Evolutionary conservation across 1,140 invertebrate genomes (phyloP).

Genomic region (Cotesia typhae): DNA sequence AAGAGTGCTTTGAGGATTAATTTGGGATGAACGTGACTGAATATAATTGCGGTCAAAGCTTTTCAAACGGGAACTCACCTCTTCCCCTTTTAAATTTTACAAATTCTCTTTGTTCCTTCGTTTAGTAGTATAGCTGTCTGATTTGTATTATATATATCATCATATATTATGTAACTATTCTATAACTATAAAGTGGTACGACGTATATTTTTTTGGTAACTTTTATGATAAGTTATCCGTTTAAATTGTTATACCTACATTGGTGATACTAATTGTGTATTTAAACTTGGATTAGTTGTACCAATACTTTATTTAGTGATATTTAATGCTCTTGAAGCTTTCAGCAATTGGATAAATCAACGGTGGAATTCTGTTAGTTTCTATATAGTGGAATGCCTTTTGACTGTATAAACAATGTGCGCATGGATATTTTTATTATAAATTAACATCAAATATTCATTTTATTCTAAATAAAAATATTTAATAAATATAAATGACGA

Average conservation of each 20-base stretch:
- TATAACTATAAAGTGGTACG: too few relatives aligned
- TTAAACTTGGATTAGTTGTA: too few relatives aligned
- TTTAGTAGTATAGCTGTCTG: neutral
- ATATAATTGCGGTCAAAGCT: slow-evolving; percentile 25
- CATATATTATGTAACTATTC: too few relatives aligned
- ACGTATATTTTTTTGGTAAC: too few relatives aligned
- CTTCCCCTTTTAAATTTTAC: too few relatives aligned
- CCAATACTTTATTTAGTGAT: slow-evolving; percentile 9
- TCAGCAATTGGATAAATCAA: slow-evolving; percentile 33
- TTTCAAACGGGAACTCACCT: neutral
- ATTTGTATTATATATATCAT: neutral
- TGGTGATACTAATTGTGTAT: too few relatives aligned
- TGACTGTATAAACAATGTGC: neutral
- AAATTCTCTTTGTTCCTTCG: neutral
- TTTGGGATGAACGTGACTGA: slow-evolving; percentile 12
- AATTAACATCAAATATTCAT: too few relatives aligned
- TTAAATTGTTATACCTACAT: too few relatives aligned
- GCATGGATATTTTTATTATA: too few relatives aligned
- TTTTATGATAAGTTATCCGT: too few relatives aligned
- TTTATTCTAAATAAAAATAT: too few relatives aligned
- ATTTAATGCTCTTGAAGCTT: slow-evolving; percentile 33
- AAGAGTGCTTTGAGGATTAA: slow-evolving; percentile 12
- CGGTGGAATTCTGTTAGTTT: slow-evolving; percentile 18
- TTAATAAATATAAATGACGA: too few relatives aligned
- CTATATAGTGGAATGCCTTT: neutral